Conservation (phyloP, 2,888 invertebrate genomes). For the Tipula confusa region DNA sequence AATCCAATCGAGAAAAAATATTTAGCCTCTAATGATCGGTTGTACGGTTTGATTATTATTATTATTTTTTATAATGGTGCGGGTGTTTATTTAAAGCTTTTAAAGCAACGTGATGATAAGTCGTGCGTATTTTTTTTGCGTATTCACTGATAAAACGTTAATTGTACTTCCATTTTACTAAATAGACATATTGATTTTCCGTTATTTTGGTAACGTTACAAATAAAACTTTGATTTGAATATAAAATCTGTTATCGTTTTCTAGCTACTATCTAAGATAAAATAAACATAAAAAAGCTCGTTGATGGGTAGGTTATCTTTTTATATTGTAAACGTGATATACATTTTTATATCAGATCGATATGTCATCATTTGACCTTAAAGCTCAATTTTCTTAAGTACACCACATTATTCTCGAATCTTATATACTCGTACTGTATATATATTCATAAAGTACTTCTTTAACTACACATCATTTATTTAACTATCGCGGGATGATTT, state of each 20-base stretch:
- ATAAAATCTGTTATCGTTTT: not conserved
- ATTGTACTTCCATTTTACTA: no score
- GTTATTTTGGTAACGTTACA: not conserved
- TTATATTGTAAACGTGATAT: constrained; percentile 3
- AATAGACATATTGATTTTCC: not conserved
- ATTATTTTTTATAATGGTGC: not conserved
- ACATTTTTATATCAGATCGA: not conserved
- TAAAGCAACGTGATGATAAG: not conserved
- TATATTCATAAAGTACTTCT: not conserved
- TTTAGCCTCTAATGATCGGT: not conserved
- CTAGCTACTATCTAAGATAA: not conserved
- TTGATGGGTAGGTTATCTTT: not conserved
- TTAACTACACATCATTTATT: constrained; percentile 3
- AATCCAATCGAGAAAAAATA: not conserved
- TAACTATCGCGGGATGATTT: not conserved
- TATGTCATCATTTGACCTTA: not conserved
- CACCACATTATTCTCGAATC: not conserved
- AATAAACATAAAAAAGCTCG: not conserved
- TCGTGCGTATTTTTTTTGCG: not conserved
- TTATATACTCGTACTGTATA: not conserved
- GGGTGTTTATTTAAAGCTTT: not conserved
- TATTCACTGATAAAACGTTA: not conserved
- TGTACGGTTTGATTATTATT: not conserved
- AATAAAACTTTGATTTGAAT: constrained; percentile 1
- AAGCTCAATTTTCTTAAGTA: not conserved